These are phyloP conservation scores for Melitaea athalia DNA, from an alignment of 2,888 invertebrate species.

Conservation along the genomic window DNA sequence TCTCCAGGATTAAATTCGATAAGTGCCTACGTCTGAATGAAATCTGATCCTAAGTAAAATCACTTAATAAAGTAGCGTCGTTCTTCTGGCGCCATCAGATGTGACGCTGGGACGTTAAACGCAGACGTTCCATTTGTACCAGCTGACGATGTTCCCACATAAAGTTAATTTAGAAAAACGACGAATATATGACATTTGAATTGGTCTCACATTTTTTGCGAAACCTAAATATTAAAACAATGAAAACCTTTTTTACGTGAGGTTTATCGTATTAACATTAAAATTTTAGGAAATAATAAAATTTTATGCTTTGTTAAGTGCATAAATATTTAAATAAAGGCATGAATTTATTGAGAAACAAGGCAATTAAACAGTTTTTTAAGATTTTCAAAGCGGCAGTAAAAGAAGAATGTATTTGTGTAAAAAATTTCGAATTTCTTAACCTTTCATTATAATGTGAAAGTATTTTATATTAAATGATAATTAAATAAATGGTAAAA, in stretches of 20 bases:
- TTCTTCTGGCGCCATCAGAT: conserved; percentile 22
- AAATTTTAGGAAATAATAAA: no score
- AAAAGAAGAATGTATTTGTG: no score
- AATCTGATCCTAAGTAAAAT: conserved; percentile 25
- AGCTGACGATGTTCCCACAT: conserved; percentile 33
- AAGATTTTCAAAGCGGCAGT: no score
- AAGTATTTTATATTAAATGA: no score
- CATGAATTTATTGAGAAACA: no score
- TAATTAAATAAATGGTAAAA: no score
- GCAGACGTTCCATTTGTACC: conserved; percentile 28
- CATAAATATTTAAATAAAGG: no score
- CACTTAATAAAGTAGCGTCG: conserved; percentile 24
- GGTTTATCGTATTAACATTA: background rate
- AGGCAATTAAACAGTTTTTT: no score
- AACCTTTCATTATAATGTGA: no score
- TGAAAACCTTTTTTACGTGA: background rate
- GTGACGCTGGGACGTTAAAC: conserved; percentile 30
- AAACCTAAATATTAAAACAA: conserved; percentile 1
- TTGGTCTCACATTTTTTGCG: conserved; percentile 12
- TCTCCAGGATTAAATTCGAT: background rate
- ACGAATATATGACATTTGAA: conserved; percentile 15
- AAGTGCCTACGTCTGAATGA: background rate
- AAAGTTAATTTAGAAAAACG: conserved; percentile 26
- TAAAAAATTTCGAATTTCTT: no score
- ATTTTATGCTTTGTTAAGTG: no score